These are phyloP conservation scores for Pristionchus maxplancki DNA, from an alignment of 2,888 invertebrate species.

Conservation along the genomic window DNA sequence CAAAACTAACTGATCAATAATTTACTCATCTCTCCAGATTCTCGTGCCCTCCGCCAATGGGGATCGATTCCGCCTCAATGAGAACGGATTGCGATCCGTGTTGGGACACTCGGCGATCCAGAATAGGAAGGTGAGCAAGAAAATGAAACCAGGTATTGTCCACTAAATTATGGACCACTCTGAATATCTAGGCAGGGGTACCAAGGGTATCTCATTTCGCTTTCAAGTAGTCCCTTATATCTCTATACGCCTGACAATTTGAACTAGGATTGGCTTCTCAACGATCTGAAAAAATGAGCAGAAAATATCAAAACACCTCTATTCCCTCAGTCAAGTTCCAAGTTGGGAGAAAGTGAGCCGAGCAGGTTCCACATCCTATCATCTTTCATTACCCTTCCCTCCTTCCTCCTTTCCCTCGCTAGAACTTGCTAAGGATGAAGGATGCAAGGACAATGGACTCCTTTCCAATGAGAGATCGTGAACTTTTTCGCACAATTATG, in stretches of 20 bases:
- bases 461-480: not conserved
- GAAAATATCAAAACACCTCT: not conserved
- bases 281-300: no score
- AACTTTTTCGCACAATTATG: not conserved
- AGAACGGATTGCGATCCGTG: conserved; percentile 73
- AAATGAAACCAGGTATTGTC: no score
- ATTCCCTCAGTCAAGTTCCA: not conserved
- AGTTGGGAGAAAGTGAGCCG: not conserved
- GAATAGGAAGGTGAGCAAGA: conserved; percentile 70
- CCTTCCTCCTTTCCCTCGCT: not conserved
- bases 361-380: conserved; percentile 38
- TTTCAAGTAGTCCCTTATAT: not conserved
- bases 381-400: conserved; percentile 6
- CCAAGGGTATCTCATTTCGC: not conserved
- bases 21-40: conserved; percentile 65
- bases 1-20: not conserved
- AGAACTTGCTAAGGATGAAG: conserved; percentile 35
- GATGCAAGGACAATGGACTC: conserved; percentile 11
- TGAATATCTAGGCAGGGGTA: not conserved
- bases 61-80: conserved; percentile 72
- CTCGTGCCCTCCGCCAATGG: conserved; percentile 67
- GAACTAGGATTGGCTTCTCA: no score
- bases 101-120: conserved; percentile 72
- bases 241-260: no score
- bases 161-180: no score